A percentile compares a stretch with the other conserved stretches of the same genome.
phyloP scores from a whole-genome alignment of 2,797 vertebrate genomes.

The Pyrocephalus nanus region DNA sequence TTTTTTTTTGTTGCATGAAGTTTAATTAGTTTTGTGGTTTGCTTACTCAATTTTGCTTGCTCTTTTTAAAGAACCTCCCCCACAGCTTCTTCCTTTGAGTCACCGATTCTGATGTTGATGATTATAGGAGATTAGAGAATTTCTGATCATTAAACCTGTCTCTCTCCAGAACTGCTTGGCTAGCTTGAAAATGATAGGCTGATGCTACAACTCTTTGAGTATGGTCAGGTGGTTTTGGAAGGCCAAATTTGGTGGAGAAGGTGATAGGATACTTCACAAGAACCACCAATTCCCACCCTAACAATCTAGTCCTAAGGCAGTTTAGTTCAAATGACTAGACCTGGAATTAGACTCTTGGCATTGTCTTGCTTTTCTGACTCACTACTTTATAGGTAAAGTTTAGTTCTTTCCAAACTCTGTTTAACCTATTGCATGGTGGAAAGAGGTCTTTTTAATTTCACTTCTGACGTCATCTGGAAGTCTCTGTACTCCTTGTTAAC shows the following conservation, averaged over 20 bases:
- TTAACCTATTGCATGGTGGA: neutral
- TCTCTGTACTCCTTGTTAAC: neutral
- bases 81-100: slow-evolving; percentile 52
- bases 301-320: neutral
- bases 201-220: fast-evolving
- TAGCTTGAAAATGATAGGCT: neutral
- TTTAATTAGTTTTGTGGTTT: slow-evolving; percentile 81
- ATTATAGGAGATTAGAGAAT: neutral
- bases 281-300: neutral
- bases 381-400: neutral
- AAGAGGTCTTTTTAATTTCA: neutral
- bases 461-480: neutral
- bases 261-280: no score
- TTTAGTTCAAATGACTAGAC: neutral
- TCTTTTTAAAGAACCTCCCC: slow-evolving; percentile 53
- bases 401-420: neutral
- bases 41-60: slow-evolving; percentile 67
- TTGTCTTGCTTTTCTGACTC: neutral
- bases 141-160: neutral
- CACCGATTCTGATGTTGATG: neutral
- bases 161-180: neutral
- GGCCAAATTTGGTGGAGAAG: neutral
- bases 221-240: neutral
- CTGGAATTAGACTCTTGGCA: neutral
- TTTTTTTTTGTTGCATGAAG: slow-evolving; percentile 72